These are phyloP conservation scores for Endomychus coccineus DNA, from an alignment of 2,888 invertebrate species.

Conservation along the genomic window DNA sequence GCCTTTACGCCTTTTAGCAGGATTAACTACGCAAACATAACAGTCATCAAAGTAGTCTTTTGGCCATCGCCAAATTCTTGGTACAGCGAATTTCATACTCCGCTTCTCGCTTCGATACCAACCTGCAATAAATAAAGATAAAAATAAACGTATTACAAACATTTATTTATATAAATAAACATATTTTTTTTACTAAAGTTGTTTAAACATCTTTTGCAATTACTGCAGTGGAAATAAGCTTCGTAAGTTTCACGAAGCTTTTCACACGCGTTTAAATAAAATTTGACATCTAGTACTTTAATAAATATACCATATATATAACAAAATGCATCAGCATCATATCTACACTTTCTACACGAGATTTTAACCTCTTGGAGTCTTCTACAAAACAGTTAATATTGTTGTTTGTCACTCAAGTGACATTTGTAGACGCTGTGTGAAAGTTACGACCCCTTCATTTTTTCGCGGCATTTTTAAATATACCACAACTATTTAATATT, in stretches of 20 bases:
- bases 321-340: conserved; percentile 11
- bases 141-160: conserved; percentile 13
- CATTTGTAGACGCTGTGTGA: no score
- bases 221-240: conserved; percentile 30
- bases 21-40: conserved; percentile 29
- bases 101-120: conserved; percentile 17
- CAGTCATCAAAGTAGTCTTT: conserved; percentile 30
- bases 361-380: no score
- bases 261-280: conserved; percentile 15
- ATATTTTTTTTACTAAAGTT: no score
- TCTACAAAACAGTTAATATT: no score
- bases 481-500: no score
- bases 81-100: conserved; percentile 26
- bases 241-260: conserved; percentile 20
- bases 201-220: conserved; percentile 19
- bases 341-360: conserved; percentile 6
- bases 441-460: no score
- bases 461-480: no score
- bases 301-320: conserved; percentile 21
- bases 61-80: conserved; percentile 30
- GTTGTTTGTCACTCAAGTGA: no score
- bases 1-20: conserved; percentile 14
- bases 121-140: conserved; percentile 13
- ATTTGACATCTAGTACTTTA: conserved; percentile 23
- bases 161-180: no score